Evolutionary conservation across 1,140 invertebrate species (phyloP).

Genomic region (Heliconius congener): DNA sequence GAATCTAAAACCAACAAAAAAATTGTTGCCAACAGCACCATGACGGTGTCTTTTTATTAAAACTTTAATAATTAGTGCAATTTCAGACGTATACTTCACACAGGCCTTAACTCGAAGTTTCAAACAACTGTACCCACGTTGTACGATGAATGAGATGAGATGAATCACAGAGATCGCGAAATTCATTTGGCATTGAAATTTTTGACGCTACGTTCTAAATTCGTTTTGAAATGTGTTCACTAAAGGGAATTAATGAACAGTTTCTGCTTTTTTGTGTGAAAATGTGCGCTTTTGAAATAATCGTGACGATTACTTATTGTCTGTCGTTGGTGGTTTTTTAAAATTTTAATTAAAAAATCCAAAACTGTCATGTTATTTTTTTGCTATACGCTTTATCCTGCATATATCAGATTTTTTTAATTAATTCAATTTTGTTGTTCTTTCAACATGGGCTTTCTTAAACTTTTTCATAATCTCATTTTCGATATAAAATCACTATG

Average conservation of each 20-base stretch:
- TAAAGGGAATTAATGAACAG: slow-evolving; percentile 6
- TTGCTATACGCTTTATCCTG: too few species aligned
- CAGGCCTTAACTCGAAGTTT: background rate
- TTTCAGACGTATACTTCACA: background rate
- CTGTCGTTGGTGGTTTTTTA: background rate
- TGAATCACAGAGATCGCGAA: slow-evolving; percentile 8
- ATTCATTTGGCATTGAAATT: background rate
- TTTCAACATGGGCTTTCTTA: background rate
- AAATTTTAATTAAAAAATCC: too few species aligned
- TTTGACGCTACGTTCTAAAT: slow-evolving; percentile 1
- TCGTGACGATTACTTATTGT: background rate
- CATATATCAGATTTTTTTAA: too few species aligned
- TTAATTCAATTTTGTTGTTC: too few species aligned
- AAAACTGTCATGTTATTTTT: too few species aligned
- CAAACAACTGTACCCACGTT: background rate
- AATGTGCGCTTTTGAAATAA: background rate
- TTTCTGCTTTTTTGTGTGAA: background rate
- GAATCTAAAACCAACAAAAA: too few species aligned
- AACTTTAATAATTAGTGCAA: background rate
- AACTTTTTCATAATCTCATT: background rate
- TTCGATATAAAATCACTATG: background rate
- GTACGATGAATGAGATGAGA: background rate
- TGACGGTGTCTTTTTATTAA: too few species aligned
- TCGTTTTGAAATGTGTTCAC: background rate
- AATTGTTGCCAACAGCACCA: too few species aligned